These are phyloP conservation scores for Troilus luridus DNA, from an alignment of 2,888 invertebrate genomes.

Conservation along the genomic window DNA sequence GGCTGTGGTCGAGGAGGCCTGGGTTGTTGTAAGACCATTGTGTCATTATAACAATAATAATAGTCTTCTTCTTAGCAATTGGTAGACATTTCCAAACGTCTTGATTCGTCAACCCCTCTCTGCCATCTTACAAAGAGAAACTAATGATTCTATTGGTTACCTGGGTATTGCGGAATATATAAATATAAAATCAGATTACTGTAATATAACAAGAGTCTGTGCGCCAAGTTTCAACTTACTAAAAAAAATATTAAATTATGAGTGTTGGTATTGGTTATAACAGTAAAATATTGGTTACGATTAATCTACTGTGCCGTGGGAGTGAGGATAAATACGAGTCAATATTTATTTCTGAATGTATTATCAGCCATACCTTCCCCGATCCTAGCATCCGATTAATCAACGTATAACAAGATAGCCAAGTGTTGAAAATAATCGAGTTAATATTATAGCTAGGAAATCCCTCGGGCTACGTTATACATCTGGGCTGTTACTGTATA, in stretches of 20 bases:
- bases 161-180: not conserved
- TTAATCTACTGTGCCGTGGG: not conserved
- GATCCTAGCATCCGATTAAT: not conserved
- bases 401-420: not conserved
- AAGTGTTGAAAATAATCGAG: conserved; percentile 34
- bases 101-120: not conserved
- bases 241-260: not conserved
- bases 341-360: conserved; percentile 26
- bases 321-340: not conserved
- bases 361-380: not conserved
- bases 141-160: not conserved
- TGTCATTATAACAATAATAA: too few relatives aligned
- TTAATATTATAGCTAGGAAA: not conserved
- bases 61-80: too few relatives aligned
- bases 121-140: not conserved
- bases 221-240: not conserved
- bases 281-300: not conserved
- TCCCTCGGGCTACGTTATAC: not conserved
- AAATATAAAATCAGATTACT: not conserved
- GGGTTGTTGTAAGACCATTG: too few relatives aligned
- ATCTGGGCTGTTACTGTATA: not conserved
- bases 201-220: not conserved
- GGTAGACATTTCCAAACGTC: too few relatives aligned
- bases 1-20: too few relatives aligned
- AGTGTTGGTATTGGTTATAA: not conserved